phyloP scores from a whole-genome alignment of 2,888 invertebrate genomes.

The Epinotia brunnichana region DNA sequence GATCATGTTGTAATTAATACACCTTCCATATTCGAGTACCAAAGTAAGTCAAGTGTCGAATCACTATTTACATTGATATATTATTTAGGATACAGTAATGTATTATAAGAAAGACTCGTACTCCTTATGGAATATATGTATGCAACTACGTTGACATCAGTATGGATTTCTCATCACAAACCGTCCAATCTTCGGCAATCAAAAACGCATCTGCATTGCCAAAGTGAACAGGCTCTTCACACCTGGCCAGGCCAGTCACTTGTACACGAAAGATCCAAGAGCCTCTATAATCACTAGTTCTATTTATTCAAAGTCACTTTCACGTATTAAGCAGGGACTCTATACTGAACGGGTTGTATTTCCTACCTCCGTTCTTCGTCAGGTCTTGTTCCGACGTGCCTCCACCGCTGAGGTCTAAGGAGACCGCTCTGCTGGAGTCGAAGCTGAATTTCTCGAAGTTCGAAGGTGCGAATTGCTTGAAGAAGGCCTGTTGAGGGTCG shows the following conservation, averaged over 20 bases:
- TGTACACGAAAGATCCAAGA: slow-evolving; percentile 56
- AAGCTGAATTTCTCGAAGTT: slow-evolving; percentile 81
- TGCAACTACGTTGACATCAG: background rate
- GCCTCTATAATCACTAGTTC: slow-evolving; percentile 66
- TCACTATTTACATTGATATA: slow-evolving; percentile 10
- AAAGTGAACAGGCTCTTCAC: slow-evolving; percentile 30
- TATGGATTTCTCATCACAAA: slow-evolving; percentile 4
- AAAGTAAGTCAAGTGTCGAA: slow-evolving; percentile 1
- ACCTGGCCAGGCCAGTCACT: slow-evolving; percentile 17
- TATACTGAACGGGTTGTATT: slow-evolving; percentile 94
- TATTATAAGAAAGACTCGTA: background rate
- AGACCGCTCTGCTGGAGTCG: slow-evolving; percentile 78
- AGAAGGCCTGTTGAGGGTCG: slow-evolving; percentile 77
- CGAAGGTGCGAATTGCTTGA: slow-evolving; percentile 72
- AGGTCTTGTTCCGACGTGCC: slow-evolving; percentile 76
- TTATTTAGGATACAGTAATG: slow-evolving; percentile 8
- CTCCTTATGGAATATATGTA: slow-evolving; percentile 1
- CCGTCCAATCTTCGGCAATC: background rate
- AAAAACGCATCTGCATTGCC: slow-evolving; percentile 8
- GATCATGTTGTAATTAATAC: slow-evolving; percentile 1
- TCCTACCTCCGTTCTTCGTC: slow-evolving; percentile 84
- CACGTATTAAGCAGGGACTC: slow-evolving; percentile 91
- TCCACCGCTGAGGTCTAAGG: slow-evolving; percentile 77
- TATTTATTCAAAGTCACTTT: slow-evolving; percentile 68
- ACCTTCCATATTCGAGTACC: background rate